Evolutionary conservation across 2,888 invertebrate species (phyloP).

Genomic region (Onthophagus sagittarius): DNA sequence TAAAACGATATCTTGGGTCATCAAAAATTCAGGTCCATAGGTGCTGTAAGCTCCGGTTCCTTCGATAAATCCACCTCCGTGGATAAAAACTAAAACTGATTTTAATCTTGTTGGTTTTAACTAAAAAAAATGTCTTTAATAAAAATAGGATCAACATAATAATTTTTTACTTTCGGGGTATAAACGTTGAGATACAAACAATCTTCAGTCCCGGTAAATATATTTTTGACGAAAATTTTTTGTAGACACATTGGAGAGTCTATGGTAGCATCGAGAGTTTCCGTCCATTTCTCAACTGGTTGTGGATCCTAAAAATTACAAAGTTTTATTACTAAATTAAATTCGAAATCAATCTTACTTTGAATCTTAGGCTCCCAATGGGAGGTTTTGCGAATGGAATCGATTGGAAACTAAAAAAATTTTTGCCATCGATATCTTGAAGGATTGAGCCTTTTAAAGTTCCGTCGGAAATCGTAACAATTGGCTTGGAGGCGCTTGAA

Average conservation of each 20-base stretch:
- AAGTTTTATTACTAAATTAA: too few relatives aligned
- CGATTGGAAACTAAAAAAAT: conserved; percentile 44
- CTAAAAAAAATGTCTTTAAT: background rate
- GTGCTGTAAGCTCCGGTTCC: conserved; percentile 41
- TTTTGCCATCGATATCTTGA: background rate
- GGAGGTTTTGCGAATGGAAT: conserved; percentile 46
- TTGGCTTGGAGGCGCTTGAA: background rate
- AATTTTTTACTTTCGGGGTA: conserved; percentile 38
- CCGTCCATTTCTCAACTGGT: conserved; percentile 46
- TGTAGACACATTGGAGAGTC: conserved; percentile 26
- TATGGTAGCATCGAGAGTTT: conserved; percentile 45
- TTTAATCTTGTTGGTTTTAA: conserved; percentile 6
- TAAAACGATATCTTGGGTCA: conserved; percentile 43
- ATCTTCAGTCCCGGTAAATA: conserved; percentile 50
- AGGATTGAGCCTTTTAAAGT: background rate
- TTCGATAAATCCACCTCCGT: conserved; percentile 46
- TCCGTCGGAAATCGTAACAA: background rate
- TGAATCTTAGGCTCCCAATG: conserved; percentile 41
- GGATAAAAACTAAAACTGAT: conserved; percentile 49
- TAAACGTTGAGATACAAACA: conserved; percentile 41
- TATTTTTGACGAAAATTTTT: conserved; percentile 41
- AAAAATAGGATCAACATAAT: too few relatives aligned
- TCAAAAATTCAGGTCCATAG: conserved; percentile 44
- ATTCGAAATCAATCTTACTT: conserved; percentile 28
- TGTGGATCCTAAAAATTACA: conserved; percentile 42